A percentile compares a stretch with the other conserved stretches of the same genome.
phyloP scores from a whole-genome alignment of 2,113 vertebrate genomes.

The Hydrochoerus hydrochaeris region DNA sequence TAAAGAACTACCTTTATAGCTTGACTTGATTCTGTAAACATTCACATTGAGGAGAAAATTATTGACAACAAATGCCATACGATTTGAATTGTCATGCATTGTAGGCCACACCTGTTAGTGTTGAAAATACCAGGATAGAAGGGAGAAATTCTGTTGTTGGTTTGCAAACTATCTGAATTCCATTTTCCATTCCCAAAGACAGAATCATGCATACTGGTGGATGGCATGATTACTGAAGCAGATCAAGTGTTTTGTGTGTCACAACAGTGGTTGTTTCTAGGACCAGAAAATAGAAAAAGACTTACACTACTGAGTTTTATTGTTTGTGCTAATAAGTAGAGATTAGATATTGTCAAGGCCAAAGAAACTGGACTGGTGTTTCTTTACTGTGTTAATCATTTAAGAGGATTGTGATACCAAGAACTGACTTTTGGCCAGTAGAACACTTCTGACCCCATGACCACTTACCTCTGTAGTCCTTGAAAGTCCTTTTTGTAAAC shows the following conservation, averaged over 20 bases:
- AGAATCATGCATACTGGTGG: neutral
- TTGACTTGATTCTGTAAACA: neutral
- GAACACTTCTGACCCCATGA: neutral
- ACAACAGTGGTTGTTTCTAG: neutral
- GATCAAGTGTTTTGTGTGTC: neutral
- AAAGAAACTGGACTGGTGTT: neutral
- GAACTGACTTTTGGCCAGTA: neutral
- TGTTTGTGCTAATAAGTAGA: neutral
- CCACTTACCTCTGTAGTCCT: neutral
- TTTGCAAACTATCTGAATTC: slow-evolving; percentile 4
- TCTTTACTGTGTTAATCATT: neutral
- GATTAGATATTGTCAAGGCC: neutral
- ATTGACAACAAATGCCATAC: neutral
- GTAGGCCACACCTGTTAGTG: neutral
- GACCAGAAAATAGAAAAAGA: neutral
- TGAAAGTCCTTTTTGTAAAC: slow-evolving; percentile 10
- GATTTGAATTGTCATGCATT: neutral
- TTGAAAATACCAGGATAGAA: neutral
- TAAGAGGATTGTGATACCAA: neutral
- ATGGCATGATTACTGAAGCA: neutral
- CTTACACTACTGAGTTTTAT: neutral
- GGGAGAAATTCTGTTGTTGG: neutral
- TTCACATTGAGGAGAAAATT: neutral
- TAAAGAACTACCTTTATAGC: neutral
- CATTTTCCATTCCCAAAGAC: neutral